Evolutionary conservation across 2,888 invertebrate genomes (phyloP), one percentile per base, ranked within the genome.

Genomic region (Diabrotica balteata): DNA sequence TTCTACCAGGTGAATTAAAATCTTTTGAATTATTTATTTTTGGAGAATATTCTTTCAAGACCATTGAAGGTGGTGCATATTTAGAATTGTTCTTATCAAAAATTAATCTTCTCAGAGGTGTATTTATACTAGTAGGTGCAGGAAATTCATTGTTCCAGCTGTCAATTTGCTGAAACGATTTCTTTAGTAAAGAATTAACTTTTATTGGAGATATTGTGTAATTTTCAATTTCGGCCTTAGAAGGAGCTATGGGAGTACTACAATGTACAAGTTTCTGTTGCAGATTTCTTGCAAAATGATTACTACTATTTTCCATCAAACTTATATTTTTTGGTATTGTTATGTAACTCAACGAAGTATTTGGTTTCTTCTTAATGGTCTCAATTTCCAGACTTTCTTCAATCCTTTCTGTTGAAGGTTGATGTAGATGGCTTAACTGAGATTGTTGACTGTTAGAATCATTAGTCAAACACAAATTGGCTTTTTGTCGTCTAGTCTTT

Each of bases 191-290:
- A 9, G 62, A 58, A 32, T 58, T 64, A 8, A 70, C 43, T 17
- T 69, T 63, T 54, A 67, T 65, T 9, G 69, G 67, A 9, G 66
- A 69, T 42, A 67, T 59, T 9, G 67, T 66, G 42, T 71, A 49
- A 32, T 71, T 71, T 43, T 61, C 44, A n/a, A 70, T 52, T 45
- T 68, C 66, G 57, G 53, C 44, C 42, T 66, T 66, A 9, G 53
- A 50, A n/a, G 62, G 42, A 2, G 54, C 49, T 55, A 69, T 52
- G 0, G 76, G 76, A 5, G 76, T 76, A 63, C 76, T 76, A 32
- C 72, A 74, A 17, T 72, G 70, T 6, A 72, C 59, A 49, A 69
- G 69, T 49, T 66, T 68, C 32, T 72, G 71, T 7, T 61, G 63
- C 59, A 73, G 71, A 43, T 68, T 70, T n/a, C 54, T 69, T 7